Percentiles rank a stretch among this genome's conserved stretches.
phyloP scores from a whole-genome alignment of 92 coral and sea anemone genomes.

The Metridium senile region DNA sequence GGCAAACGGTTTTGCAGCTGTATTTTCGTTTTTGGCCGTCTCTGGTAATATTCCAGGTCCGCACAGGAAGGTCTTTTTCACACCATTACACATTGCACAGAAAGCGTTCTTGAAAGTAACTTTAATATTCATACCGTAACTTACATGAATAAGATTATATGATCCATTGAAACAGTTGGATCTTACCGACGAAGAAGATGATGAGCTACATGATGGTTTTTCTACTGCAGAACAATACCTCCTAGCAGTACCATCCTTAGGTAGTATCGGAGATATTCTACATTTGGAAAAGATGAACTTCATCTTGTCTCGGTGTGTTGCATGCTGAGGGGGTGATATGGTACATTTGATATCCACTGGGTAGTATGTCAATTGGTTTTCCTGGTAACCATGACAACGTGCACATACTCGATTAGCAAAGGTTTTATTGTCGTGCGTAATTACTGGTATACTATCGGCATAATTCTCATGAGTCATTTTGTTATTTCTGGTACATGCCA shows the following conservation, averaged over 20 bases:
- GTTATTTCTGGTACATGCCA: constrained; percentile 1
- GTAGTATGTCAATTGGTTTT: background rate
- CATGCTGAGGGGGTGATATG: constrained; percentile 18
- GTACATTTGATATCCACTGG: constrained; percentile 10
- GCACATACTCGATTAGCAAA: constrained; percentile 54
- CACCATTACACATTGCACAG: constrained; percentile 10
- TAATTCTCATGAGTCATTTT: constrained; percentile 20
- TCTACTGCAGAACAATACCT: background rate
- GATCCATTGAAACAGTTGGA: background rate
- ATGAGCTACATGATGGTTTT: constrained; percentile 16
- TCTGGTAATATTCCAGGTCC: background rate
- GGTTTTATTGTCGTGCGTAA: constrained; percentile 31
- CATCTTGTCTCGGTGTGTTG: constrained; percentile 9
- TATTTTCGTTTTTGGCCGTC: background rate
- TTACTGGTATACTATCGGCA: constrained; percentile 32
- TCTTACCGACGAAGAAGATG: constrained; percentile 10
- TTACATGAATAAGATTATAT: background rate
- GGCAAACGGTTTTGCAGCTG: constrained; percentile 8
- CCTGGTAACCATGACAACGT: constrained; percentile 26
- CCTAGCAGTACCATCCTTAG: constrained; percentile 17
- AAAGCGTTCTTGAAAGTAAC: constrained; percentile 2
- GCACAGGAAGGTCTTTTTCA: background rate
- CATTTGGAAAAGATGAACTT: constrained; percentile 22
- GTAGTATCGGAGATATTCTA: background rate
- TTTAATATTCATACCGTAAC: background rate